phyloP scores from a whole-genome alignment of 2,113 vertebrate genomes.

The Choloepus hoffmanni region DNA sequence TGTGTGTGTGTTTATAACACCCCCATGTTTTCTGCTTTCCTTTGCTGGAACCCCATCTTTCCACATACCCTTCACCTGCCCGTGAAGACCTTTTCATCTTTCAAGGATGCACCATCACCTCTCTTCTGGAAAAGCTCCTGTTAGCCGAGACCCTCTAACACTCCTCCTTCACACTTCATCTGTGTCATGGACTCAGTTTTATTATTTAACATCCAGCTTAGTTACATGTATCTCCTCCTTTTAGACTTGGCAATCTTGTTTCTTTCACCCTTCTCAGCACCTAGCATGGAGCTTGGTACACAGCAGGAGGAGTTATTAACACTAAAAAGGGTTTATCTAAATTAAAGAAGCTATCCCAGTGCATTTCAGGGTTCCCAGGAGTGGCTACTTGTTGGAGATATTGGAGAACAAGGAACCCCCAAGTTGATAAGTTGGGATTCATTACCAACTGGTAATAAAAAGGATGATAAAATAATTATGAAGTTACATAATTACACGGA shows the following conservation, averaged over 20 bases:
- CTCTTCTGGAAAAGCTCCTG: not conserved
- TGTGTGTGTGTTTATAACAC: not conserved
- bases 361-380: not conserved
- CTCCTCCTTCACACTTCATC: not conserved
- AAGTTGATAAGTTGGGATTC: not conserved
- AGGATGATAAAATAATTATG: not conserved
- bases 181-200: not conserved
- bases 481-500: not conserved
- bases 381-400: not conserved
- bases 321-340: not conserved
- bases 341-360: not conserved
- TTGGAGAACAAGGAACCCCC: not conserved
- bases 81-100: not conserved
- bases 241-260: not conserved
- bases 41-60: not conserved
- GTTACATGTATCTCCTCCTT: not conserved
- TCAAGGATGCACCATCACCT: not conserved
- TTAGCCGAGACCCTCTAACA: fast-evolving
- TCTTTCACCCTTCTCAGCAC: not conserved
- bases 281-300: not conserved
- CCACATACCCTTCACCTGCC: not conserved
- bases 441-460: not conserved
- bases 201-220: not conserved
- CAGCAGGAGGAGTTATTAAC: not conserved
- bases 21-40: not conserved